These are phyloP conservation scores for Cenopis cana DNA, from an alignment of 2,888 invertebrate genomes.

Conservation along the genomic window DNA sequence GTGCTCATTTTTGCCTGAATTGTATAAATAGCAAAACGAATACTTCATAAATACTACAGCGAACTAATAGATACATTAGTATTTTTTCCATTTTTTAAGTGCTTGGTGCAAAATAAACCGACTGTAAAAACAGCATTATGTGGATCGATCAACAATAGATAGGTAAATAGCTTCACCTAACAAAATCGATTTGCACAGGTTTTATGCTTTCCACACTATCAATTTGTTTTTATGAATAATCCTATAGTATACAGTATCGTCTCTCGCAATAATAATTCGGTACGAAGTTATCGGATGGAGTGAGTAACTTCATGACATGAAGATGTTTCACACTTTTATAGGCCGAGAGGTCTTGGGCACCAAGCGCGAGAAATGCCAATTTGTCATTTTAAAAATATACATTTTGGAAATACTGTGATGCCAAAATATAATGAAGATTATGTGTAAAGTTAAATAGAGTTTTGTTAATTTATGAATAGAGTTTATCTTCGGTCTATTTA, in stretches of 20 bases:
- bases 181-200: constrained; percentile 30
- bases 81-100: neutral
- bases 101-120: constrained; percentile 14
- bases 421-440: constrained; percentile 74
- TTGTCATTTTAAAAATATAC: constrained; percentile 46
- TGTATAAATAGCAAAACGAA: constrained; percentile 5
- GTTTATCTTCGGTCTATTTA: constrained; percentile 82
- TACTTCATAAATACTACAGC: constrained; percentile 1
- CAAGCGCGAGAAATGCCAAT: constrained; percentile 2
- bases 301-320: neutral
- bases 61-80: constrained; percentile 3
- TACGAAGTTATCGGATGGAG: neutral
- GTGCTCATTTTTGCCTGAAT: neutral
- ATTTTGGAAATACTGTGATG: constrained; percentile 78
- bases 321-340: constrained; percentile 37
- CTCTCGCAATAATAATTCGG: neutral
- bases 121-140: neutral
- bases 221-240: neutral
- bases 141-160: neutral
- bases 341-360: neutral
- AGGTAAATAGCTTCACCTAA: constrained; percentile 22
- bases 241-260: neutral
- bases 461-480: constrained; percentile 82
- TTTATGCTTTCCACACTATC: constrained; percentile 19
- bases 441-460: constrained; percentile 69